Percentiles rank a stretch among this genome's conserved stretches.
These are phyloP conservation scores for Arctocebus calabarensis DNA, from an alignment of 2,797 vertebrate species.

Conservation along the genomic window DNA sequence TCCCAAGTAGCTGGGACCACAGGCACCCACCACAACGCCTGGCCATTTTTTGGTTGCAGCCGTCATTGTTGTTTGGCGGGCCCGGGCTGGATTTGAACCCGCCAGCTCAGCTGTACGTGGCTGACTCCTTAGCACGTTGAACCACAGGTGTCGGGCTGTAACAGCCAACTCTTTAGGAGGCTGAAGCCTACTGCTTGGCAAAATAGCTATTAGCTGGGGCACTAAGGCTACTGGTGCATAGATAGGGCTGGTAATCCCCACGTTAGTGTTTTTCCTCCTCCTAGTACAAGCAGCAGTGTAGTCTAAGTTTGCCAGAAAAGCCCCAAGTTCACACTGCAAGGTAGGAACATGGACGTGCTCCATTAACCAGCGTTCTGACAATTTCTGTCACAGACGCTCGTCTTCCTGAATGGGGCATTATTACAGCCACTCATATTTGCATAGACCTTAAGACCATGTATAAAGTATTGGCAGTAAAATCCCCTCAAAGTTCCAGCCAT, in stretches of 20 bases:
- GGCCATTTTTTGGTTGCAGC: no score
- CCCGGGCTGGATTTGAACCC: no score
- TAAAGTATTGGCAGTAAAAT: slow-evolving; percentile 46
- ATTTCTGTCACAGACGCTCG: not conserved
- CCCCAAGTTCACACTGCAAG: slow-evolving; percentile 57
- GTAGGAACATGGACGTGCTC: slow-evolving; percentile 25
- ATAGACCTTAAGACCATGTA: slow-evolving; percentile 38
- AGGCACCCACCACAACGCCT: no score
- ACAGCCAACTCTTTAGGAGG: no score
- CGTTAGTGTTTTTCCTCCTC: not conserved
- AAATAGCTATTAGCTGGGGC: not conserved
- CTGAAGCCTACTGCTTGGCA: not conserved
- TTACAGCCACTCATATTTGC: slow-evolving; percentile 32
- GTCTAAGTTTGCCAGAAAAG: slow-evolving; percentile 35
- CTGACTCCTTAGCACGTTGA: no score
- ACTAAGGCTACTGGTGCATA: not conserved
- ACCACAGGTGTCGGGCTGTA: no score
- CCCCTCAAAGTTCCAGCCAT: not conserved
- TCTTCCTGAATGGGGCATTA: slow-evolving; percentile 49
- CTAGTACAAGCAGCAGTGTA: slow-evolving; percentile 54
- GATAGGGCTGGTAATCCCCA: not conserved
- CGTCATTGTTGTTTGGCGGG: no score
- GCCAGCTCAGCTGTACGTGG: no score
- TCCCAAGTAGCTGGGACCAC: no score
- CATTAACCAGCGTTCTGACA: slow-evolving; percentile 62